Conservation (phyloP, 1,140 invertebrate genomes). For the Ephestia elutella region DNA sequence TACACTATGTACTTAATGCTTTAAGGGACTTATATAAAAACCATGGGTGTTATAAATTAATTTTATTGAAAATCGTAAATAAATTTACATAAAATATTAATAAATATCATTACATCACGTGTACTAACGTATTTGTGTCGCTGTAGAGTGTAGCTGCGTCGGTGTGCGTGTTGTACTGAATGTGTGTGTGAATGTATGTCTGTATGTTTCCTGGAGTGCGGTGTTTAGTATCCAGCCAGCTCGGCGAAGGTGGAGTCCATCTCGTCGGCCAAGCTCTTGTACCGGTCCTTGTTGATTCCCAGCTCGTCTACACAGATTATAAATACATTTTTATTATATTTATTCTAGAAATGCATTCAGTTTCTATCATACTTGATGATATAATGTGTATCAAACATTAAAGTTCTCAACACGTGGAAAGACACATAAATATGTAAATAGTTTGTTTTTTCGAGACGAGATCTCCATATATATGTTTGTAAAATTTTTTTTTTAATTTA, state of each 20-base stretch:
- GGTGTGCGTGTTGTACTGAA: constrained; percentile 21
- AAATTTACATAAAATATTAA: constrained; percentile 74
- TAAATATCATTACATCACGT: constrained; percentile 71
- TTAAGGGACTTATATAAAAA: too few species aligned
- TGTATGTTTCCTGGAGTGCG: constrained; percentile 30
- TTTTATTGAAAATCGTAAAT: constrained; percentile 75
- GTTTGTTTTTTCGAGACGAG: too few species aligned
- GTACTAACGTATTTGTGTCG: constrained; percentile 33
- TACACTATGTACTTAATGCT: too few species aligned
- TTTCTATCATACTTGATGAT: not conserved
- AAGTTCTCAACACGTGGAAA: too few species aligned
- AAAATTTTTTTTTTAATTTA: too few species aligned
- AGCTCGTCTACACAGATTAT: constrained; percentile 87
- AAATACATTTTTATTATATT: not conserved
- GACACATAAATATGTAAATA: too few species aligned
- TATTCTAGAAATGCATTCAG: not conserved
- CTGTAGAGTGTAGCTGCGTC: constrained; percentile 30
- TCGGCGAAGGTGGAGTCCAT: constrained; percentile 98
- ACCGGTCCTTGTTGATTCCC: constrained; percentile 99
- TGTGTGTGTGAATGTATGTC: constrained; percentile 30
- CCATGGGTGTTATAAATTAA: constrained; percentile 62
- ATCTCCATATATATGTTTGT: too few species aligned
- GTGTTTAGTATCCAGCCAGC: constrained; percentile 87
- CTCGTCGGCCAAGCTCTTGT: constrained; percentile 96
- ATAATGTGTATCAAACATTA: too few species aligned